phyloP scores from a whole-genome alignment of 2,113 vertebrate genomes.

The Misgurnus anguillicaudatus region DNA sequence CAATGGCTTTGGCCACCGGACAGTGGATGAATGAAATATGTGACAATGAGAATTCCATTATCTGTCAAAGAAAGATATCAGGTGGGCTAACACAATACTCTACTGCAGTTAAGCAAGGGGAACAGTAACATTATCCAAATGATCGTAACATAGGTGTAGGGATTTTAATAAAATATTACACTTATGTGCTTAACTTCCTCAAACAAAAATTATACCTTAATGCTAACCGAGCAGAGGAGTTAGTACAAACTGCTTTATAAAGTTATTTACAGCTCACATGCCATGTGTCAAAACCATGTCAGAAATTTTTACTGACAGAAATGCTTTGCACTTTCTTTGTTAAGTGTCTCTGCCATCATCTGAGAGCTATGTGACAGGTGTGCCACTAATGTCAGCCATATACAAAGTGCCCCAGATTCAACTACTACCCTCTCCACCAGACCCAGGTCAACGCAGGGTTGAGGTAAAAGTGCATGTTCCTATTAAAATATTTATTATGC shows the following conservation, averaged over 20 bases:
- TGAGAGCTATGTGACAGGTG: conserved; percentile 69
- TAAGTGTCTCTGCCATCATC: conserved; percentile 66
- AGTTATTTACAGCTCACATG: neutral
- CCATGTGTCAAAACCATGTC: conserved; percentile 8
- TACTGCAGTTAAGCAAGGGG: too few species aligned
- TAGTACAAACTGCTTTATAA: neutral
- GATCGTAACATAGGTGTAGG: too few species aligned
- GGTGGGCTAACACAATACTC: conserved; percentile 53
- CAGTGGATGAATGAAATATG: conserved; percentile 62
- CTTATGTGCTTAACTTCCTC: too few species aligned
- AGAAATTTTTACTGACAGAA: neutral
- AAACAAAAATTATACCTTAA: too few species aligned
- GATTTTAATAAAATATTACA: too few species aligned
- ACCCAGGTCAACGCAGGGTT: conserved; percentile 56
- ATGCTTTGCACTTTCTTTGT: conserved; percentile 1
- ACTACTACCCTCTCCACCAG: conserved; percentile 52
- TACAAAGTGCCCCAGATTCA: conserved; percentile 56
- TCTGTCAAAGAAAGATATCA: conserved; percentile 68
- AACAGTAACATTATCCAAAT: too few species aligned
- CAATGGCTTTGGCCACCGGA: conserved; percentile 64
- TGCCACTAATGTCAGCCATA: conserved; percentile 67
- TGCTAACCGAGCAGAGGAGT: too few species aligned
- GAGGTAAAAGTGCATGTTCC: conserved; percentile 64
- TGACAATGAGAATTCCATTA: conserved; percentile 48
- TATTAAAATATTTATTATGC: too few species aligned